Base-by-base conservation (phyloP, 2,113 vertebrate species). In the Notothenia coriiceps region DNA sequence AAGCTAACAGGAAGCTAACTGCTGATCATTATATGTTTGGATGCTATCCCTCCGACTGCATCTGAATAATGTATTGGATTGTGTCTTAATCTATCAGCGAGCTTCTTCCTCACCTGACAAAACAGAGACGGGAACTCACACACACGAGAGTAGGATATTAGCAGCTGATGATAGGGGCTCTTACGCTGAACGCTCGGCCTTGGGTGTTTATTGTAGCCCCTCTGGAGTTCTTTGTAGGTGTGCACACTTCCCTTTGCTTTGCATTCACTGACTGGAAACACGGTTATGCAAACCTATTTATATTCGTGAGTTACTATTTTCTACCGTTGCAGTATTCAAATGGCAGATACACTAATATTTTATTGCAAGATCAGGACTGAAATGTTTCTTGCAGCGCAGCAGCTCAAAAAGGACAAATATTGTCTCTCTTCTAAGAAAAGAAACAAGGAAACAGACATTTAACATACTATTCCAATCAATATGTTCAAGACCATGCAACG, bases 91-190 rank as follows among this genome's bases (percentile, higher is more conserved):
- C 80, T 73, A 68, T 90, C 75, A 72, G 46, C 18, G 17, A 49
- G 74, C 80, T 75, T 77, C 60, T 59, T 57, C 79, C 57, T 88
- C 75, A 86, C 80, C 88, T 88, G 74, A 80, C 50, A 46, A 64
- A 15, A 68, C 68, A 51, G 68, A 60, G 15, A 13, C 75, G 51
- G 64, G 15, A 35, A 50, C 72, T 10, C 47, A 6, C 4, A 70
- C 59, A 88, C 12, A 61, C 56, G 65, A 72, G 17, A 44, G 85
- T 75, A 77, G 84, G 43, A 88, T 93, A 92, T 93, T 91, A 68
- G 50, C 75, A 67, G 29, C 70, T 82, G 90, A 87, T 91, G 91
- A 93, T 70, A 76, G 84, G 63, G 59, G 47, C 79, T 75, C 71
- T 70, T 56, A 15, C 33, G 7, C 7, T 1, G 40, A 78, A 71